These are phyloP conservation scores for Goniozus legneri DNA, from an alignment of 1,140 invertebrate species.

Conservation along the genomic window DNA sequence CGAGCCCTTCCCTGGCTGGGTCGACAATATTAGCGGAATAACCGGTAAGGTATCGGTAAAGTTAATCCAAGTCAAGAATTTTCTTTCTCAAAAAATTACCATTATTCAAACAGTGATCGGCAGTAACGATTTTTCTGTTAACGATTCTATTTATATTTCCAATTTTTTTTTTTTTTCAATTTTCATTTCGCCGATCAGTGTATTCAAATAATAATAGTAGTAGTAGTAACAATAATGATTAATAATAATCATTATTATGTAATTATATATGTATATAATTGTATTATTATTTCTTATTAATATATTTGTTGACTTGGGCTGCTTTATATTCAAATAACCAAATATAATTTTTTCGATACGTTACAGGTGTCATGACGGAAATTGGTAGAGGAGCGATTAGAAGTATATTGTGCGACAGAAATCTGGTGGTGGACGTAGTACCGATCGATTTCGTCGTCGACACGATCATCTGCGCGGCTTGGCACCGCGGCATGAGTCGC, in stretches of 20 bases:
- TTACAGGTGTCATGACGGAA: constrained; percentile 74
- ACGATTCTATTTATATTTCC: too few species aligned
- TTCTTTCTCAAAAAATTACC: too few species aligned
- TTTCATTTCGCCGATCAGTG: too few species aligned
- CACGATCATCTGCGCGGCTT: constrained; percentile 78
- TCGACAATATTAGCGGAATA: constrained; percentile 92
- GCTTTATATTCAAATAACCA: not conserved
- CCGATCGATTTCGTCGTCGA: constrained; percentile 91
- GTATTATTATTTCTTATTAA: too few species aligned
- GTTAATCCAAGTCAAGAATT: not conserved
- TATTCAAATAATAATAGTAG: too few species aligned
- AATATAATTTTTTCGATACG: not conserved
- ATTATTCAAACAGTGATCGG: too few species aligned
- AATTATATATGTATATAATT: too few species aligned
- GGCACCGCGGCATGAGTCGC: constrained; percentile 65
- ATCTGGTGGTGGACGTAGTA: constrained; percentile 77
- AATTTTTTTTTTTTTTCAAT: too few species aligned
- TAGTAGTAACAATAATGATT: too few species aligned
- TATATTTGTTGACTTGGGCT: too few species aligned
- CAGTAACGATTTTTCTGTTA: too few species aligned
- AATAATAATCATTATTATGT: too few species aligned
- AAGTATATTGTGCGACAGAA: constrained; percentile 72
- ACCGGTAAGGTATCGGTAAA: constrained; percentile 36
- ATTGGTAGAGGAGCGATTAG: constrained; percentile 82
- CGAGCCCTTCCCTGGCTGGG: constrained; percentile 86